Evolutionary conservation across 2,797 vertebrate species (phyloP).

Genomic region (Malurus splendens): DNA sequence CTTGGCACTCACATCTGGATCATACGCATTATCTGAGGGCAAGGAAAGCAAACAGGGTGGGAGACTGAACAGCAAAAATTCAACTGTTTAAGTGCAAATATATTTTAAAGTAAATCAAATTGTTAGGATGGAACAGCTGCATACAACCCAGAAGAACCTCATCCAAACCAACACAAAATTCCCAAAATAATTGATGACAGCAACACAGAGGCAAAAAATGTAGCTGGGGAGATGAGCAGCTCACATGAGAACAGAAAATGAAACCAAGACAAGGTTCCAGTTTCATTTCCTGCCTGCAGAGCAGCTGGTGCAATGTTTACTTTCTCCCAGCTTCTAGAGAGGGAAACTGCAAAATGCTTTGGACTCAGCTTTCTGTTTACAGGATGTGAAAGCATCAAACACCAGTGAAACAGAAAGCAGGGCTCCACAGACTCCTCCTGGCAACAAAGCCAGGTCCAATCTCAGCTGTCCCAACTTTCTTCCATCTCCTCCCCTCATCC

Average conservation of each 20-base stretch:
- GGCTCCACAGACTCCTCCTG: not conserved
- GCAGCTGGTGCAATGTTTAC: not conserved
- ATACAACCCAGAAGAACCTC: not conserved
- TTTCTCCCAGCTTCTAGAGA: not conserved
- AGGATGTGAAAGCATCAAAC: not conserved
- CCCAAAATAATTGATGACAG: not conserved
- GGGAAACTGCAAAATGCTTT: not conserved
- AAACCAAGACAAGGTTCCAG: not conserved
- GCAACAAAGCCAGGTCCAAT: not conserved
- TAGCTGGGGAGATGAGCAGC: not conserved
- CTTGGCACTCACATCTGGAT: conserved; percentile 91
- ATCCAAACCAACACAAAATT: not conserved
- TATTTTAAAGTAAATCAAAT: too few species aligned
- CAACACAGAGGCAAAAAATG: not conserved
- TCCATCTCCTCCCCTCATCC: not conserved
- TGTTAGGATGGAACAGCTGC: not conserved
- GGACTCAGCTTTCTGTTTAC: not conserved
- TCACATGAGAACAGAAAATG: not conserved
- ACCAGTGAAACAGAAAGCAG: not conserved
- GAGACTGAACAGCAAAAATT: not conserved
- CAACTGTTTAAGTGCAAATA: not conserved
- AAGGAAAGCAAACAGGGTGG: not conserved
- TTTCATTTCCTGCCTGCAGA: not conserved
- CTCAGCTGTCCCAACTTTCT: not conserved
- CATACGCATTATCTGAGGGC: conserved; percentile 89